Evolutionary conservation across 2,113 vertebrate species (phyloP).

Genomic region (Poecile atricapillus): DNA sequence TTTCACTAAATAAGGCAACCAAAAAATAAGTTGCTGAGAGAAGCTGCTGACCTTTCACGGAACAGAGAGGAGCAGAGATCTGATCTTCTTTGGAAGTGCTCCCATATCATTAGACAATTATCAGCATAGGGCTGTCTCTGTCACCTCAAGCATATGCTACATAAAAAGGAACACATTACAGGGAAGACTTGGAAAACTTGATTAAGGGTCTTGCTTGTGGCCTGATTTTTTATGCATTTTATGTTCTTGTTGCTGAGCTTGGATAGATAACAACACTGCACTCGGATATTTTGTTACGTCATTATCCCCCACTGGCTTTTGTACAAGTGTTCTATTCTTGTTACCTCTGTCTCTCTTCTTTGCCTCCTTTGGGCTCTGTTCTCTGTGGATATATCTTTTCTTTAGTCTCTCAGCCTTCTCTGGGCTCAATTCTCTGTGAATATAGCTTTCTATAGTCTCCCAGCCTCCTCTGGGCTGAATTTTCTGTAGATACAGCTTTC

Average conservation of each 20-base stretch:
- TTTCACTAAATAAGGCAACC: background rate
- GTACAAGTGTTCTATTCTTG: background rate
- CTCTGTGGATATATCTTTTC: too few species aligned
- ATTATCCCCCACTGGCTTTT: background rate
- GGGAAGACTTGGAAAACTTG: background rate
- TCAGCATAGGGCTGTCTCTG: background rate
- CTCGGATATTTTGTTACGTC: background rate
- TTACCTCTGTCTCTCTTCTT: too few species aligned
- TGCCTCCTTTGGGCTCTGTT: too few species aligned
- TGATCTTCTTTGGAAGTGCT: background rate
- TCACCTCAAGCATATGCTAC: background rate
- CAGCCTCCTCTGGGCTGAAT: too few species aligned
- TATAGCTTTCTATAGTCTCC: too few species aligned
- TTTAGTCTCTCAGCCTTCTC: too few species aligned
- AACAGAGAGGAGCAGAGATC: background rate
- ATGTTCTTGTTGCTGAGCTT: background rate
- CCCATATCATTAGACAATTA: background rate
- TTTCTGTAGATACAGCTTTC: too few species aligned
- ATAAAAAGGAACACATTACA: background rate
- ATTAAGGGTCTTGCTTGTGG: background rate
- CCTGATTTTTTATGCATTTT: background rate
- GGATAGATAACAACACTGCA: background rate
- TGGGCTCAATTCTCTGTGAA: too few species aligned
- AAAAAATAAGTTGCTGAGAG: background rate
- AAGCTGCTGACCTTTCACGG: background rate